Percentiles rank a stretch among this genome's conserved stretches.
phyloP scores from a whole-genome alignment of 2,797 vertebrate genomes.

The Hydrophis major region DNA sequence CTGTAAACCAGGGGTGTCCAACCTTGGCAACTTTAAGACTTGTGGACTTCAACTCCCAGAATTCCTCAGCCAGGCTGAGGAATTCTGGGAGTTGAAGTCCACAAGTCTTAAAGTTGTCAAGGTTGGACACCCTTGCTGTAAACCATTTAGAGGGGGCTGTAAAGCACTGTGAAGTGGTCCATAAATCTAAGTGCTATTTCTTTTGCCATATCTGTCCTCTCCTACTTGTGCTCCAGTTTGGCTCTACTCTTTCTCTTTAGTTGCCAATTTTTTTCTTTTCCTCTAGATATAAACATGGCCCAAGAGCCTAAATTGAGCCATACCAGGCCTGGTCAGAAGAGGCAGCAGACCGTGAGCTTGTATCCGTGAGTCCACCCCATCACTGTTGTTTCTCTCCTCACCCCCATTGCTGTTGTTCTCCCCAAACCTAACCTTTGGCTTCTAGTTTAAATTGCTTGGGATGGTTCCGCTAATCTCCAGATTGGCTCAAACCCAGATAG shows the following conservation, averaged over 20 bases:
- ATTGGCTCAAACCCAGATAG: not conserved
- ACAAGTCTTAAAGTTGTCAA: too few species aligned
- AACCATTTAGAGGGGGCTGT: not conserved
- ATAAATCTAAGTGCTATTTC: not conserved
- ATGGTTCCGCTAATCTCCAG: not conserved
- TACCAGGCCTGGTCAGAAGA: conserved; percentile 33
- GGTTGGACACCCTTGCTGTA: too few species aligned
- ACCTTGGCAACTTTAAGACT: too few species aligned
- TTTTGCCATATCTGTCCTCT: not conserved
- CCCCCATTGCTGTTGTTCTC: not conserved
- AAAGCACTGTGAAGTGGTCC: not conserved
- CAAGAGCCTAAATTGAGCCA: conserved; percentile 14
- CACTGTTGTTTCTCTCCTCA: not conserved
- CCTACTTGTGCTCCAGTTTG: not conserved
- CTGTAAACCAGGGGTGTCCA: not conserved
- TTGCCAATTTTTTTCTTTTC: not conserved
- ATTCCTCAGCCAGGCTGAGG: too few species aligned
- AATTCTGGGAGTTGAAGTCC: too few species aligned
- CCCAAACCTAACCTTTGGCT: not conserved
- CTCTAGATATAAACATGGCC: conserved; percentile 48
- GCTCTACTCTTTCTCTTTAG: not conserved
- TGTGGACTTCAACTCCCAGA: too few species aligned
- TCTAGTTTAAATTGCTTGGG: not conserved
- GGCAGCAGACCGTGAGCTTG: conserved; percentile 11
- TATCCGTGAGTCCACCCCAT: conserved; percentile 48